Evolutionary conservation across 2,113 vertebrate species (phyloP).

Genomic region (Pseudolaguvia tuberculata): DNA sequence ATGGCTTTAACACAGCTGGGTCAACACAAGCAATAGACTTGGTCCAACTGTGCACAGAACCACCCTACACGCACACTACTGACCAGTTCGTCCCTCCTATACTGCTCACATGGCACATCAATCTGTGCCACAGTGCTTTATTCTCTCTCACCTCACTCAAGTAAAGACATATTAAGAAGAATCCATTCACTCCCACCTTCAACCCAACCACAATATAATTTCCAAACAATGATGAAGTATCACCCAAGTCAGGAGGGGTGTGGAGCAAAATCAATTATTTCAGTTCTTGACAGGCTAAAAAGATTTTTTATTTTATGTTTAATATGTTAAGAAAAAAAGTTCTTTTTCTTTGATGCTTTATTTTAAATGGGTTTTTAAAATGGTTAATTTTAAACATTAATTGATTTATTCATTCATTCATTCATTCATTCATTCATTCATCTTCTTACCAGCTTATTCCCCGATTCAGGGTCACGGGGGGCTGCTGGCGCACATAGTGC

Average conservation of each 20-base stretch:
- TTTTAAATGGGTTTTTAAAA: too few relatives aligned
- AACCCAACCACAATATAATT: neutral
- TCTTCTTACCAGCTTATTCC: too few relatives aligned
- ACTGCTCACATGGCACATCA: constrained; percentile 43
- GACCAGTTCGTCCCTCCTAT: constrained; percentile 52
- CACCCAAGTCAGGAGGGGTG: neutral
- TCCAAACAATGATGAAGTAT: constrained; percentile 2
- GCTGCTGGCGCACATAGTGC: too few relatives aligned
- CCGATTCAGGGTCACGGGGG: too few relatives aligned
- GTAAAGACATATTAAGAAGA: too few relatives aligned
- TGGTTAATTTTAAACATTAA: too few relatives aligned
- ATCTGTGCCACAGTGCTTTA: constrained; percentile 35
- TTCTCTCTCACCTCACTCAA: constrained; percentile 44
- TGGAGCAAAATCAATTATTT: neutral
- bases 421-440: too few relatives aligned
- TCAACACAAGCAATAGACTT: constrained; percentile 6
- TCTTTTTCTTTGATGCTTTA: too few relatives aligned
- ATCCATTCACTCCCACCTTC: constrained; percentile 43
- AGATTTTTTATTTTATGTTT: too few relatives aligned
- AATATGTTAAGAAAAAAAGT: too few relatives aligned
- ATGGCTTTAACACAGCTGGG: constrained; percentile 70
- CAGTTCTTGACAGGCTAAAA: neutral
- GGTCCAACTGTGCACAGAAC: neutral
- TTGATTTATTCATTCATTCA: too few relatives aligned
- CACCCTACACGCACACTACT: constrained; percentile 48